Base-by-base conservation (phyloP, 2,888 invertebrate species). In the Xanthostigma xanthostigma region DNA sequence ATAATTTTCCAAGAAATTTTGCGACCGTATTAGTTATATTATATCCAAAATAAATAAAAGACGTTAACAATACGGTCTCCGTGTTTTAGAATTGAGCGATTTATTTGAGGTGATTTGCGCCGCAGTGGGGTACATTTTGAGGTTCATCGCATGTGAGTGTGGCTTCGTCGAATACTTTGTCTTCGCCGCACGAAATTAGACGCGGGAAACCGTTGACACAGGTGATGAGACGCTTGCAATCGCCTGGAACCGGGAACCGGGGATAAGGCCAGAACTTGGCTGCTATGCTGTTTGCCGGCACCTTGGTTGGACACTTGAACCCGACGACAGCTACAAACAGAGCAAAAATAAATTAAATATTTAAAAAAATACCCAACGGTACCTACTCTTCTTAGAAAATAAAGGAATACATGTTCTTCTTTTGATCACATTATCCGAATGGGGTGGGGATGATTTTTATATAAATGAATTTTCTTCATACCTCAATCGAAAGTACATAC, bases 231-330 rank as follows among this genome's bases (percentile, higher is more conserved):
- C 84, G 79, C 62, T 84, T 84, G 64, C 89, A 88, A 66, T 91
- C 90, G 12, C 88, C 87, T 41, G 87, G 84, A 10, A 91, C 86
- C 3, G 91, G 77, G 72, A 90, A 93, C 55, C 93, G 78, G 36
- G 93, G 93, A 75, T 80, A 91, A 0, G 93, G 93, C 84, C 89
- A 88, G 75, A 91, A 93, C 64, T 84, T 87, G 46, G 90, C 89
- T 5, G 90, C 81, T 50, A 83, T 77, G 12, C 84, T 81, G 62
- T 84, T 77, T 6, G 85, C 76, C 36, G 88, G 86, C 42, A 90
- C 80, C 64, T 89, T 87, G 3, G 80, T 78, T 35, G 93, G 93
- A 64, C 93, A 93, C 61, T 88, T 88, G 76, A 93, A 93, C 48
- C 92, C 92, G 52, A 92, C 83, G 50, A 93, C 84, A 59, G 86